A percentile compares a stretch with the other conserved stretches of the same genome.
phyloP scores from a whole-genome alignment of 2,797 vertebrate genomes.

The Sus cebifrons region DNA sequence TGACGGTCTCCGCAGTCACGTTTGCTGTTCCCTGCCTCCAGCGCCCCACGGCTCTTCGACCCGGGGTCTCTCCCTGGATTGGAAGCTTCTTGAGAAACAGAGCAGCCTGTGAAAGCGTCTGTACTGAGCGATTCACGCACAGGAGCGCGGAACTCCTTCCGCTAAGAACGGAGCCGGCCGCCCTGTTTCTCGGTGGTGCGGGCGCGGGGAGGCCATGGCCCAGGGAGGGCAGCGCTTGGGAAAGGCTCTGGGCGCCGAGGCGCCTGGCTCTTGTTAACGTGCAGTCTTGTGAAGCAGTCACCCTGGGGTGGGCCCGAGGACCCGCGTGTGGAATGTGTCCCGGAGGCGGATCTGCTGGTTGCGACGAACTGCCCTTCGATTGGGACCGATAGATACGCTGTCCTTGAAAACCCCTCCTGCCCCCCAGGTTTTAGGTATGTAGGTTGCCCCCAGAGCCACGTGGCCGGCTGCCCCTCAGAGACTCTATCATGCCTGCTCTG shows the following conservation, averaged over 20 bases:
- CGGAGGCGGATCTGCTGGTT: neutral
- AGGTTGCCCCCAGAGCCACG: too few relatives aligned
- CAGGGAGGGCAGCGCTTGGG: neutral
- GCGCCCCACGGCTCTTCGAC: rapidly evolving
- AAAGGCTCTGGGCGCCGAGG: neutral
- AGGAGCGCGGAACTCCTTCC: neutral
- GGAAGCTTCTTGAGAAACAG: neutral
- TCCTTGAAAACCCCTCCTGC: neutral
- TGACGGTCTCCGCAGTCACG: neutral
- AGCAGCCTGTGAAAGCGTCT: neutral
- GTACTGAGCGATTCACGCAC: rapidly evolving
- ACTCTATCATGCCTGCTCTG: neutral
- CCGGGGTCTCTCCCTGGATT: neutral
- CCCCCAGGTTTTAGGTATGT: neutral
- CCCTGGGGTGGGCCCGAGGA: neutral
- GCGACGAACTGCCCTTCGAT: neutral
- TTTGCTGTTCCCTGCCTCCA: neutral
- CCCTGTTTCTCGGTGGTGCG: neutral
- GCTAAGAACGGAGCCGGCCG: neutral
- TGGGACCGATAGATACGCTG: neutral
- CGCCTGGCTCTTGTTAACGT: neutral
- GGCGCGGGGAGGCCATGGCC: too few relatives aligned
- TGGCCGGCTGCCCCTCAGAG: neutral
- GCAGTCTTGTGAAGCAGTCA: neutral
- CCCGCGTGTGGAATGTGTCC: neutral